Evolutionary conservation across 2,113 vertebrate species (phyloP).

Genomic region (Odocoileus virginianus): DNA sequence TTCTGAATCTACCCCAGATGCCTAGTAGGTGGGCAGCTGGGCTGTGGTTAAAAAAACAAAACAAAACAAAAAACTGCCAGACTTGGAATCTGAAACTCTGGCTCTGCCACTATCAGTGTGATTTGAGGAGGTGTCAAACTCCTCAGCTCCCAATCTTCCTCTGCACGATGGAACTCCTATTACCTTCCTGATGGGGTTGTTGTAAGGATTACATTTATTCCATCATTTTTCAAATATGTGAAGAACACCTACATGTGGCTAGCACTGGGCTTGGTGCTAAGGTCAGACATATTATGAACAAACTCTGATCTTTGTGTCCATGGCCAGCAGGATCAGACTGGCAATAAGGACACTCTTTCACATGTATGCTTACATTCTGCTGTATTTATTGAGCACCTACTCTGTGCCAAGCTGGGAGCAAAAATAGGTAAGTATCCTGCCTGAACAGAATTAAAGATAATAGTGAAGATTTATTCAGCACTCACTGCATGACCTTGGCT

Average conservation of each 20-base stretch:
- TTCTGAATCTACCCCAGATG: background rate
- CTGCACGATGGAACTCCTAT: background rate
- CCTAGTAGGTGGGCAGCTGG: background rate
- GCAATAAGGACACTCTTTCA: too few species aligned
- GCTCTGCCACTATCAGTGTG: background rate
- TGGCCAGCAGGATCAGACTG: fast-evolving
- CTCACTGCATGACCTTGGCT: background rate
- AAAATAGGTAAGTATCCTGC: background rate
- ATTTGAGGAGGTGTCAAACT: background rate
- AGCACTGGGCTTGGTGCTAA: background rate
- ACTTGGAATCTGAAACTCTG: background rate
- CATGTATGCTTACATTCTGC: fast-evolving
- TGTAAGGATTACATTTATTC: background rate
- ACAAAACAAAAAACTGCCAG: background rate
- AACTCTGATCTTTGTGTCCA: background rate
- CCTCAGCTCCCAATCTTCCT: background rate
- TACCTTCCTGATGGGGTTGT: background rate
- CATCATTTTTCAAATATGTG: background rate
- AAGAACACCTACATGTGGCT: background rate
- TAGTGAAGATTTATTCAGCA: background rate
- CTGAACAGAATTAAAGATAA: background rate
- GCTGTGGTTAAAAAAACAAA: background rate
- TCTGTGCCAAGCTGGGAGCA: background rate
- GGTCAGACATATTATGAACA: background rate
- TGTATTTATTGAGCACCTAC: background rate